Evolutionary conservation across 1,140 invertebrate species (phyloP).

Genomic region (Cylas formicarius): DNA sequence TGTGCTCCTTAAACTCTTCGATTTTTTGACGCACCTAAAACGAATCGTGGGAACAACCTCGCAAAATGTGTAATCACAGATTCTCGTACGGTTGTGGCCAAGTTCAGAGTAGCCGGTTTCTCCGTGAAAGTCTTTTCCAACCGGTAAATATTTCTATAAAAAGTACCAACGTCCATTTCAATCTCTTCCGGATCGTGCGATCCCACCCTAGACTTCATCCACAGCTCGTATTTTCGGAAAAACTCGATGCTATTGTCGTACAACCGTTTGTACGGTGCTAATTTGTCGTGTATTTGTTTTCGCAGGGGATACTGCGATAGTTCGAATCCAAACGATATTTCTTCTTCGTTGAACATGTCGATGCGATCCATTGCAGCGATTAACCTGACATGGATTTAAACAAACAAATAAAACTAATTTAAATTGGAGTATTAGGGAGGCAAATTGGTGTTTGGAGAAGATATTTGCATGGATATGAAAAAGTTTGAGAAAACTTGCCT

Average conservation of each 20-base stretch:
- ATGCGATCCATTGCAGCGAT: conserved; percentile 69
- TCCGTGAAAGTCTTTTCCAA: conserved; percentile 80
- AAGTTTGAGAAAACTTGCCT: too few relatives aligned
- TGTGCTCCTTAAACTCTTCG: conserved; percentile 82
- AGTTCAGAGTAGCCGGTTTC: conserved; percentile 55
- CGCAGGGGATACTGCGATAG: conserved; percentile 81
- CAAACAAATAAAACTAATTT: neutral
- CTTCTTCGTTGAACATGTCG: conserved; percentile 87
- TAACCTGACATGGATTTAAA: conserved; percentile 48
- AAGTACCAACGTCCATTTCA: conserved; percentile 71
- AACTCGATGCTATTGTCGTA: conserved; percentile 86
- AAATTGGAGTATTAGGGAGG: too few relatives aligned
- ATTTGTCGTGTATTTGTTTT: conserved; percentile 63
- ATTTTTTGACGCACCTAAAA: conserved; percentile 55
- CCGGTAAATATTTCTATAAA: conserved; percentile 77
- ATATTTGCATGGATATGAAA: too few relatives aligned
- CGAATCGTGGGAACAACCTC: neutral
- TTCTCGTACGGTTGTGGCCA: conserved; percentile 57
- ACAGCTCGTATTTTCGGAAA: conserved; percentile 70
- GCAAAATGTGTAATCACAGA: neutral
- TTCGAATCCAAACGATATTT: conserved; percentile 84
- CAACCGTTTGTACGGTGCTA: conserved; percentile 79
- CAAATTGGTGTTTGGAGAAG: too few relatives aligned
- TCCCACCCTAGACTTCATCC: conserved; percentile 79
- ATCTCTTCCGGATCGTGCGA: conserved; percentile 83